These are phyloP conservation scores for Thecophora atra DNA, from an alignment of 2,888 invertebrate species.

Conservation along the genomic window DNA sequence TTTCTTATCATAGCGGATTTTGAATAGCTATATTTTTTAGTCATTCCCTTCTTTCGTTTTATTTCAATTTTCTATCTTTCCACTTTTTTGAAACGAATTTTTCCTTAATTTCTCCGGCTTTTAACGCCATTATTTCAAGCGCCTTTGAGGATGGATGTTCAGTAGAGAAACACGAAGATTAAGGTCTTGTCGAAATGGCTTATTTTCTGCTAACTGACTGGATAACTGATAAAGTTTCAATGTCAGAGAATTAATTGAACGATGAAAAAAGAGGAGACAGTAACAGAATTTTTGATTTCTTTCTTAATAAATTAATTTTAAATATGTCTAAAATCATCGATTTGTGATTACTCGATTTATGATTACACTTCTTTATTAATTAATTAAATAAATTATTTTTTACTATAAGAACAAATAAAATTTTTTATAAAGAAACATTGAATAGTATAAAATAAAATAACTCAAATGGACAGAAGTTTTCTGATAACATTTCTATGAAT, in stretches of 20 bases:
- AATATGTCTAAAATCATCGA: background rate
- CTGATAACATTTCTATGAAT: too few relatives aligned
- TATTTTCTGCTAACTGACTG: slow-evolving; percentile 17
- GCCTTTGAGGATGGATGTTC: background rate
- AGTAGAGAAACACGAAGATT: background rate
- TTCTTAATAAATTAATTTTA: background rate
- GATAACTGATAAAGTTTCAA: slow-evolving; percentile 12
- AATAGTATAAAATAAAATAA: too few relatives aligned
- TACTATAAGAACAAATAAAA: too few relatives aligned
- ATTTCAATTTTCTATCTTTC: background rate
- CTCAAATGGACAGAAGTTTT: too few relatives aligned
- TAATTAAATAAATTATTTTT: too few relatives aligned
- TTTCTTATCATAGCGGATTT: too few relatives aligned
- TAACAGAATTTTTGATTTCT: background rate
- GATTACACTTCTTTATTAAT: background rate
- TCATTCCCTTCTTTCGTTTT: too few relatives aligned
- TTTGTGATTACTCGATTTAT: background rate
- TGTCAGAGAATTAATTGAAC: background rate
- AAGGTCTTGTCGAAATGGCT: background rate
- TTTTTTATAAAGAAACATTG: too few relatives aligned
- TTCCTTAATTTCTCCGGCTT: background rate
- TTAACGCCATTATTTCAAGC: background rate
- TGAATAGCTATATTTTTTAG: too few relatives aligned
- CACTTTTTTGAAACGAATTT: background rate
- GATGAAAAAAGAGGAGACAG: background rate